Evolutionary conservation across 2,797 vertebrate genomes (phyloP), one percentile per base, ranked within the genome.

Genomic region (Heliangelus exortis): DNA sequence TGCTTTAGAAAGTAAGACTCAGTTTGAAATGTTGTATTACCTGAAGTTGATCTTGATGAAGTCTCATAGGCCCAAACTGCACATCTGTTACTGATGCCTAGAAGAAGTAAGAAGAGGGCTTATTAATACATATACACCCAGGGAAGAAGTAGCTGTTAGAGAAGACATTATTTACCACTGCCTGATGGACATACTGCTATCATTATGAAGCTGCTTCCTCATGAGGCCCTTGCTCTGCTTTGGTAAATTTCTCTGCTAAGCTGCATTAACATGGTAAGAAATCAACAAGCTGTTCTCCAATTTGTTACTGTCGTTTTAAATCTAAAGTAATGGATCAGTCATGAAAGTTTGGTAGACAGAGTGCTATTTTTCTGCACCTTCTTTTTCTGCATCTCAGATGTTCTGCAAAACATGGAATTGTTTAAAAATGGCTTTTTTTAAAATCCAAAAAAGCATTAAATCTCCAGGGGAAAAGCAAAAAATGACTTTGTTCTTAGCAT

Each of bases 41-140:
- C 99, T 99, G 99, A 98, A 99, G 98, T 94, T 99, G 99, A 98
- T 99, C 99, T 98, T 98, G 98, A 97, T 98, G 98, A 97, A 99
- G 98, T 98, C 98, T 99, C 99, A 99, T 99, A 97, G 99, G 99
- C 97, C 99, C 99, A 97, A 99, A 99, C 95, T 99, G 99, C 98
- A 99, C 98, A 96, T 99, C 98, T 92, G 98, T 98, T 96, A 98
- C 98, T 91, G 98, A 96, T 96, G 98, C 98, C 99, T 99, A 97
- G 85, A 98, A 98, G 92, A 97, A 84, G 98, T 94, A 96, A 88
- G n/a, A 84, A 50, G 62, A n/a, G 36, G 92, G 59, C 18, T 77
- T 72, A 66, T 92, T 79, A 91, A 82, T 76, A 59, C 22, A 53
- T 51, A 50, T 17, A n/a, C 14, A 79, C 16, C 5, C 14, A 55